Percentiles rank a stretch among this genome's conserved stretches.
Evolutionary conservation across 2,797 vertebrate species (phyloP).

Genomic region (Chaetophractus vellerosus): DNA sequence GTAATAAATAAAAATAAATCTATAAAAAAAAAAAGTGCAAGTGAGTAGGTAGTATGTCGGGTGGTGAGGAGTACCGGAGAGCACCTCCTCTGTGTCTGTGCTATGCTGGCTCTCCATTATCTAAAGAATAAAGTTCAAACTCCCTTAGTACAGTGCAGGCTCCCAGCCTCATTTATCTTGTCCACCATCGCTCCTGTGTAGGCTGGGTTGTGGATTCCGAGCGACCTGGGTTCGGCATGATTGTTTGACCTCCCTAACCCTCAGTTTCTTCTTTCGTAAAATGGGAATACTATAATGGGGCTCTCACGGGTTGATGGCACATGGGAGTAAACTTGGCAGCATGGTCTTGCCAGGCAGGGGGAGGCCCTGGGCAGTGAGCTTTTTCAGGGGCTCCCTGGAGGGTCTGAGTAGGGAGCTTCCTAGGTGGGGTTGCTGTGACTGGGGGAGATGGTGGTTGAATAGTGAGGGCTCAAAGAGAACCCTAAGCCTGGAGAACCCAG

Average conservation of each 20-base stretch:
- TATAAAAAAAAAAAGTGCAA: not conserved
- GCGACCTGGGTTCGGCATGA: not conserved
- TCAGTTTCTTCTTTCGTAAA: not conserved
- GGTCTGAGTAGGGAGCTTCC: not conserved
- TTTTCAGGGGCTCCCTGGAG: not conserved
- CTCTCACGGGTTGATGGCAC: not conserved
- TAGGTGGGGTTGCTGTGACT: not conserved
- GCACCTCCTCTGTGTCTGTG: not conserved
- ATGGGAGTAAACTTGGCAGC: not conserved
- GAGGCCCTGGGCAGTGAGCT: not conserved
- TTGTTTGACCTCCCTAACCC: not conserved
- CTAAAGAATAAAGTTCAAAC: constrained; percentile 75
- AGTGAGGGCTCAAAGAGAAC: not conserved
- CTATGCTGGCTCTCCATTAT: not conserved
- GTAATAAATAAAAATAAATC: no score
- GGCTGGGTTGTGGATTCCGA: not conserved
- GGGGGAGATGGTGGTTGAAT: not conserved
- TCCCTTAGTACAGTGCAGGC: constrained; percentile 27
- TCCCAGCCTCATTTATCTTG: not conserved
- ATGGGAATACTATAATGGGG: not conserved
- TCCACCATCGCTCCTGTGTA: not conserved
- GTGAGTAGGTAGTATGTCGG: not conserved
- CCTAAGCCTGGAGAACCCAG: not conserved
- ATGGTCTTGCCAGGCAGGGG: not conserved
- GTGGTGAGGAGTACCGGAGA: not conserved